phyloP scores from a whole-genome alignment of 2,888 invertebrate species.

The Andrena fulva region DNA sequence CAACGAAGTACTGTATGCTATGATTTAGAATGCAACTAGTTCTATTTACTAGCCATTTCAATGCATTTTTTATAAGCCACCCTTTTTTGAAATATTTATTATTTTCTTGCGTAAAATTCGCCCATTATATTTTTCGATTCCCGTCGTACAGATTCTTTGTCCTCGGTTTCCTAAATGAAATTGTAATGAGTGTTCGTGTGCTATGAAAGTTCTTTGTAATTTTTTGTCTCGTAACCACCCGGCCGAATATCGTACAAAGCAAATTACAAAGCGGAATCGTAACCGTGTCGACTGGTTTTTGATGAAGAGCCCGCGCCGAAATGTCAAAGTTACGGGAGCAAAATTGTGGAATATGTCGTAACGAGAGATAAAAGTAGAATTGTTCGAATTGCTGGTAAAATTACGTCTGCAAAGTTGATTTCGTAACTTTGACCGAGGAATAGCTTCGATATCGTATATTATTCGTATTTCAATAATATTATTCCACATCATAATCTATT shows the following conservation, averaged over 20 bases:
- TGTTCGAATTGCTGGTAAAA: not conserved
- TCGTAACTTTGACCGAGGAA: not conserved
- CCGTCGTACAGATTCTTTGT: not conserved
- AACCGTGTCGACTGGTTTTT: constrained; percentile 15
- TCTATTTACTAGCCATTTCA: no score
- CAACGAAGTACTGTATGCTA: no score
- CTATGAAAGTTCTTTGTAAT: not conserved
- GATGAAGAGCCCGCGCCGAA: not conserved
- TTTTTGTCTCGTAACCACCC: constrained; percentile 17
- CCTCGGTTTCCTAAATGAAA: constrained; percentile 4
- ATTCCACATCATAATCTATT: no score
- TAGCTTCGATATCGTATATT: not conserved
- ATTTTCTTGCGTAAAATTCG: not conserved
- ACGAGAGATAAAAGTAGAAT: constrained; percentile 20
- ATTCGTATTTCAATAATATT: not conserved
- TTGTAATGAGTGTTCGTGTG: constrained; percentile 1
- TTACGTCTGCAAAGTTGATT: constrained; percentile 7
- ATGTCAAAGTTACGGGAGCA: not conserved
- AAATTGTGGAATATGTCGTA: constrained; percentile 13
- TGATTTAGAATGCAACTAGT: no score
- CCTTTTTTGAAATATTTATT: not conserved
- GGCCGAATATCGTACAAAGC: constrained; percentile 10
- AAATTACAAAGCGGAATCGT: constrained; percentile 5
- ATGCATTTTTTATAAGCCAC: not conserved
- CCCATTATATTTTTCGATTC: not conserved